Evolutionary conservation across 2,113 vertebrate species (phyloP), one percentile per base, ranked within the genome.

Genomic region (Lasiurus cinereus): DNA sequence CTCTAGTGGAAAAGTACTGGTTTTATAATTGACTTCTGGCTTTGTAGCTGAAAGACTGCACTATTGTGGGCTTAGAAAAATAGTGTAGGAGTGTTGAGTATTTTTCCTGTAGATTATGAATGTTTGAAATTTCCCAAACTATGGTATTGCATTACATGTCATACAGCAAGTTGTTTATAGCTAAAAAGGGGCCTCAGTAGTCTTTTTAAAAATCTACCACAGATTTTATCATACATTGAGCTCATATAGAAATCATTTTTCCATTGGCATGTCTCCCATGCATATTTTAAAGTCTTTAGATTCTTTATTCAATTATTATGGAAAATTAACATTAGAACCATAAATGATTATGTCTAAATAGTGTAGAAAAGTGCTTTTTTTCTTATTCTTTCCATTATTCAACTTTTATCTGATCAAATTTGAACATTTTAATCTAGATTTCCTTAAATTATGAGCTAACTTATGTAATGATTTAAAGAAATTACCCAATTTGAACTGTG

Each of bases 41-140:
- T 97, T 95, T 95, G 88, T 89, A 70, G 85, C 94, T 79, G 69
- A 97, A 96, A 94, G 83, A 98, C 95, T 98, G 98, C 94, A 96
- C 96, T 95, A 97, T 96, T 98, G 97, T 97, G 96, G 94, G 93
- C 93, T 96, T 97, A 94, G 96, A 96, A 97, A 98, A 97, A 96
- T 88, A 94, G 93, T 95, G 97, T 95, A 97, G 96, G 94, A 98
- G 95, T 92, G 88, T 96, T 97, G 96, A 98, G 93, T 98, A 77
- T 97, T 96, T 97, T 98, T 98, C 86, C 95, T 95, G 93, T 98
- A 97, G 97, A 97, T 97, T 97, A 90, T 8, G 43, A 98, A 96
- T 97, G 97, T 98, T 98, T 97, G 96, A 95, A 98, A 97, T 98
- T 94, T 98, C 96, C 96, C 96, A 98, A 98, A 98, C 97, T 98